Percentiles rank a stretch among this genome's conserved stretches.
These are phyloP conservation scores for Calidris pugnax DNA, from an alignment of 2,113 vertebrate species.

Conservation along the genomic window DNA sequence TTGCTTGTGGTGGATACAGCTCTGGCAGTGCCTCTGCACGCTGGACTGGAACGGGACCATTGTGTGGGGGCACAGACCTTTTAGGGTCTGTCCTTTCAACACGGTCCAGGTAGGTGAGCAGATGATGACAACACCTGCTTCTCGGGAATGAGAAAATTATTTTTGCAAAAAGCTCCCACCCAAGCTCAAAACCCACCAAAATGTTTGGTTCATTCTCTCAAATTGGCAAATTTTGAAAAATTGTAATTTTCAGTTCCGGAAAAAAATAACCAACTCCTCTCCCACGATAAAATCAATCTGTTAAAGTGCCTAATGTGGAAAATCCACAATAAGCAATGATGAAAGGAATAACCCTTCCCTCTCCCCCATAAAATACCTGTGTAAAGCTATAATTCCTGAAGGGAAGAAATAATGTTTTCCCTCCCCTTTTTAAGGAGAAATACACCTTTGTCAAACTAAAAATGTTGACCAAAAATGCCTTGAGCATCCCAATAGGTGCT, in stretches of 20 bases:
- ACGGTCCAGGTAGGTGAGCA: background rate
- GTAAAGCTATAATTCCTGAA: background rate
- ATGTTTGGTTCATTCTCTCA: background rate
- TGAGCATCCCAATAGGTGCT: background rate
- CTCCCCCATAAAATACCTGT: background rate
- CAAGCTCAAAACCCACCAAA: too few species aligned
- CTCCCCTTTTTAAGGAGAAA: background rate
- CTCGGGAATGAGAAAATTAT: background rate
- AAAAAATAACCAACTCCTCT: background rate
- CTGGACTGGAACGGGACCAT: background rate
- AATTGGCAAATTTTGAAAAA: background rate
- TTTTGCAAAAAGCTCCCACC: background rate
- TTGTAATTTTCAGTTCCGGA: background rate
- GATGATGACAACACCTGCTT: background rate
- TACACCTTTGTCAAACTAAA: background rate
- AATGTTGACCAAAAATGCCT: background rate
- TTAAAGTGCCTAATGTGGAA: background rate
- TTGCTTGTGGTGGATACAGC: background rate
- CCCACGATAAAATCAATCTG: background rate
- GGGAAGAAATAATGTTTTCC: background rate
- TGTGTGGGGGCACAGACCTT: background rate
- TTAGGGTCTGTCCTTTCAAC: background rate
- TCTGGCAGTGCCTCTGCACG: accelerated
- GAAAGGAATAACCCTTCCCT: background rate
- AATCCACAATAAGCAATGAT: background rate